Conservation (phyloP, 2,113 vertebrate species). For the Erythrocercus mccallii region DNA sequence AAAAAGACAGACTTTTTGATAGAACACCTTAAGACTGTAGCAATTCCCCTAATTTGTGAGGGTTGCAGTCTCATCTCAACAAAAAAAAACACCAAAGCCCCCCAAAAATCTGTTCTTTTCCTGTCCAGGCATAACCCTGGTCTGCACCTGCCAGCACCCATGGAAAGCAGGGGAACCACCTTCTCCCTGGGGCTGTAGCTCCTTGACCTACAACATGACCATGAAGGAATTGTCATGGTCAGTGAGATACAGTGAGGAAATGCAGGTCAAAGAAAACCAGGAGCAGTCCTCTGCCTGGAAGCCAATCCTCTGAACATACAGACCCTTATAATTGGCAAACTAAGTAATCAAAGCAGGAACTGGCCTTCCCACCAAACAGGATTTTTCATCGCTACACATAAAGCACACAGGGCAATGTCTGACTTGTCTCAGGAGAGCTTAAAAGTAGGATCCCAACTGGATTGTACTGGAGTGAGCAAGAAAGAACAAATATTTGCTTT, state of each 20-base stretch:
- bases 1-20: neutral
- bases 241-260: neutral
- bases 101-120: neutral
- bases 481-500: neutral
- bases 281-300: neutral
- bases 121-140: neutral
- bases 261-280: neutral
- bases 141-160: neutral
- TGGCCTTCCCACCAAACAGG: neutral
- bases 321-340: neutral
- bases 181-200: neutral
- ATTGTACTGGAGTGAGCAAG: neutral
- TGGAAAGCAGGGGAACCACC: neutral
- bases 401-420: neutral
- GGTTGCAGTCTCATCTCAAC: neutral
- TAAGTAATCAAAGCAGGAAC: neutral
- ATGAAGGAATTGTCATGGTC: neutral
- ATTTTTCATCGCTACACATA: neutral
- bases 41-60: neutral
- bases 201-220: neutral
- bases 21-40: neutral
- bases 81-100: neutral
- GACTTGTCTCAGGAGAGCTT: neutral
- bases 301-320: neutral
- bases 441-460: neutral